These are phyloP conservation scores for Alsophila aescularia DNA, from an alignment of 2,888 invertebrate genomes.

Conservation along the genomic window DNA sequence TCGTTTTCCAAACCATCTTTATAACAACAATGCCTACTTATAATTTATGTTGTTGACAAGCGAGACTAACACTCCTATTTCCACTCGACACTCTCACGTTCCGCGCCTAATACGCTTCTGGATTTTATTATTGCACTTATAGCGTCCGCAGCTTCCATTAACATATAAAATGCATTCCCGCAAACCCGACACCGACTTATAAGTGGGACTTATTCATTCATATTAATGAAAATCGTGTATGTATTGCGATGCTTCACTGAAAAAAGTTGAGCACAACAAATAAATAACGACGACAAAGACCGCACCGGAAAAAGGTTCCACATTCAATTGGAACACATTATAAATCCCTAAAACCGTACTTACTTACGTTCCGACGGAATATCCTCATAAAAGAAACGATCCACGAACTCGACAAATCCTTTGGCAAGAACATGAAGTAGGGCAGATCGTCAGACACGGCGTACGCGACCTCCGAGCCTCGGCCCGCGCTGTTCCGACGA, in stretches of 20 bases:
- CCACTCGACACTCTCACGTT: conserved; percentile 52
- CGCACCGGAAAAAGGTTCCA: conserved; percentile 50
- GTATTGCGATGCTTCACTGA: conserved; percentile 24
- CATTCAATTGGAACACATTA: conserved; percentile 71
- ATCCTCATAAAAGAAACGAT: conserved; percentile 80
- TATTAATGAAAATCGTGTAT: conserved; percentile 33
- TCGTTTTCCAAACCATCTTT: conserved; percentile 67
- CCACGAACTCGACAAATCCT: conserved; percentile 81
- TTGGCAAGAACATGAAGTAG: conserved; percentile 81
- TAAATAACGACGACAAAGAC: conserved; percentile 47
- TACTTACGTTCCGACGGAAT: conserved; percentile 72
- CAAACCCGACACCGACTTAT: conserved; percentile 29
- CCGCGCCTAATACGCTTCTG: conserved; percentile 61
- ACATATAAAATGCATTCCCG: conserved; percentile 35
- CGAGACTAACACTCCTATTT: conserved; percentile 66
- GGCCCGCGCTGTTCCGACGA: conserved; percentile 70
- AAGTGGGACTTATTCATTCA: conserved; percentile 31
- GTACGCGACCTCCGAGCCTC: conserved; percentile 75
- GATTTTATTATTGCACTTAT: conserved; percentile 64
- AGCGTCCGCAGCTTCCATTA: conserved; percentile 28
- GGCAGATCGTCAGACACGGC: conserved; percentile 81
- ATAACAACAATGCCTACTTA: conserved; percentile 76
- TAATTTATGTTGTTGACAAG: conserved; percentile 78
- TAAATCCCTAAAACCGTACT: conserved; percentile 76
- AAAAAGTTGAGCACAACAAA: conserved; percentile 42